Conservation (phyloP, 2,888 invertebrate genomes). For the Leucania comma region DNA sequence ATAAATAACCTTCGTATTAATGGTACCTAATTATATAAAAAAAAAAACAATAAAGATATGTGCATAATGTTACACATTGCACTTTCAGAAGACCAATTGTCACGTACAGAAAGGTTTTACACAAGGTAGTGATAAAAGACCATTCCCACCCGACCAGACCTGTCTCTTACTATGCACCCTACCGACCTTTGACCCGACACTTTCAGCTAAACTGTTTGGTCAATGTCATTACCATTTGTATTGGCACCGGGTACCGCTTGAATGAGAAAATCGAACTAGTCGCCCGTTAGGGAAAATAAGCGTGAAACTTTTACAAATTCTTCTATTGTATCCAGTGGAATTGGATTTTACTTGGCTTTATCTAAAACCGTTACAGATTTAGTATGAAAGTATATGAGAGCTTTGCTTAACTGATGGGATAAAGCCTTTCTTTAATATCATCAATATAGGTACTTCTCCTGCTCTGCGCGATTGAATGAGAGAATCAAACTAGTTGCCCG, state of each 20-base stretch:
- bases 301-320: conserved; percentile 33
- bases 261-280: conserved; percentile 38
- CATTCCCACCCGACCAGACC: background rate
- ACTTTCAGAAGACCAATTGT: too few species aligned
- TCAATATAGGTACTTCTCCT: too few species aligned
- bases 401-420: too few species aligned
- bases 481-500: too few species aligned
- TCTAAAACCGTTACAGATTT: background rate
- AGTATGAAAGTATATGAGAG: background rate
- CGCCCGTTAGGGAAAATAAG: conserved; percentile 43
- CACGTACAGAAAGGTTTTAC: too few species aligned
- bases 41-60: too few species aligned
- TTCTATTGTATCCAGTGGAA: conserved; percentile 11
- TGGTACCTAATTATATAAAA: too few species aligned
- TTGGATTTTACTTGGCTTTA: conserved; percentile 33
- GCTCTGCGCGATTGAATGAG: too few species aligned
- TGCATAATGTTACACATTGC: too few species aligned
- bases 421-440: too few species aligned
- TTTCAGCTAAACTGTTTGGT: conserved; percentile 14
- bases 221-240: conserved; percentile 48
- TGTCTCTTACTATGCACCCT: conserved; percentile 1
- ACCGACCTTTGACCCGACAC: conserved; percentile 10
- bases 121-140: background rate
- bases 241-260: conserved; percentile 42
- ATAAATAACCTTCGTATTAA: too few species aligned